Base-by-base conservation (phyloP, 2,113 vertebrate species). In the Mola mola region DNA sequence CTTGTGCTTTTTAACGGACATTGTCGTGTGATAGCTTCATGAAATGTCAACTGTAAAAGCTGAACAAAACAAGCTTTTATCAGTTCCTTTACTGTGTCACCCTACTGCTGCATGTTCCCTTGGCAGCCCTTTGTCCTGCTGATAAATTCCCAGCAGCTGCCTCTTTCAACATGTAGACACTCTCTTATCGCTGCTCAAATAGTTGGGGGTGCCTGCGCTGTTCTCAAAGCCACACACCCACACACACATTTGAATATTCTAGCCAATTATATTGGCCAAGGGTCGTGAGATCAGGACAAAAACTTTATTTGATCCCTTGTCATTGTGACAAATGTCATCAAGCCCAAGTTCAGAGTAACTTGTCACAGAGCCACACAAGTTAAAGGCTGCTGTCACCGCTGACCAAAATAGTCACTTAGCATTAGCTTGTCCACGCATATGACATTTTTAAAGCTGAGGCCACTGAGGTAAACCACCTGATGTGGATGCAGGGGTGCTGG, bases 171-270 rank as follows among this genome's bases (percentile, higher is more conserved):
- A 69, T 72, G 61, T n/a, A 28, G 34, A 46, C 8, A 12, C 55
- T 33, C 22, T 66, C 73, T 82, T 89, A 88, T 83, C 87, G 0
- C 55, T 50, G 25, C 34, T 56, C 44, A 71, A 77, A 87, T 70
- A 68, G 56, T 47, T 13, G 22, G 51, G 57, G 29, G 31, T 61
- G 50, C 52, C 21, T 40, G 15, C 4, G 3, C 55, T 63, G n/a
- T n/a, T n/a, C n/a, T n/a, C 58, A 17, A 51, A 66, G 63, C 59
- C 61, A 51, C 21, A 17, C 49, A 47, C 48, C n/a, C n/a, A n/a
- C n/a, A n/a, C n/a, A n/a, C n/a, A 20, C 48, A 2, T 43, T 26
- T 3, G 0, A 25, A 37, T 22, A 41, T 38, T 48, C 49, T 36
- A 19, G 42, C 1, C 17, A 52, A 43, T n/a, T n/a, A 60, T 24